Conservation (phyloP, 2,888 invertebrate genomes). For the Carabus problematicus region DNA sequence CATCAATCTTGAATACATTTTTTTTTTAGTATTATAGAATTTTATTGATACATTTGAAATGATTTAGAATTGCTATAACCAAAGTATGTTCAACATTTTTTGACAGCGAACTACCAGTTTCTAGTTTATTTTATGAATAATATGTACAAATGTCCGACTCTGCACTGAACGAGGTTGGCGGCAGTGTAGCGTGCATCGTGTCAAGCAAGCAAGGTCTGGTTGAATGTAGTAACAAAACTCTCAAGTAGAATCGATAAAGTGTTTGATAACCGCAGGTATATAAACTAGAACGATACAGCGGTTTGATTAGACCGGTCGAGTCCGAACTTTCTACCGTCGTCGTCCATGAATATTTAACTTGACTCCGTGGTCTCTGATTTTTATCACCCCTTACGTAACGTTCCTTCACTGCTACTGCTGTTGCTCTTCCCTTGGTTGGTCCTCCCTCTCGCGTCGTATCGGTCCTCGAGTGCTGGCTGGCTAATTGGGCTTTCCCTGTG, state of each 20-base stretch:
- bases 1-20: no score
- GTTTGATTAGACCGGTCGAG: conserved; percentile 27
- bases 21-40: no score
- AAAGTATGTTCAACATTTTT: no score
- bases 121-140: no score
- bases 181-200: not conserved
- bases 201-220: not conserved
- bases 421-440: not conserved
- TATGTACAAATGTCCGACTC: no score
- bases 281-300: conserved; percentile 35
- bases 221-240: conserved; percentile 22
- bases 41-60: no score
- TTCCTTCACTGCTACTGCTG: conserved; percentile 5
- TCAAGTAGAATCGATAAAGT: conserved; percentile 24
- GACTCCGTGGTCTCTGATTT: conserved; percentile 22
- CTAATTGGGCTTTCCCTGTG: conserved; percentile 10
- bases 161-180: not conserved
- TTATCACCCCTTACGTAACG: conserved; percentile 22
- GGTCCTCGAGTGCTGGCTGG: not conserved
- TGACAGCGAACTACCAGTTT: no score
- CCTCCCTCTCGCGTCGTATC: not conserved
- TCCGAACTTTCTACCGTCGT: conserved; percentile 16
- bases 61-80: no score
- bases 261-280: conserved; percentile 36
- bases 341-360: conserved; percentile 33